A percentile compares a stretch with the other conserved stretches of the same genome.
phyloP scores from a whole-genome alignment of 1,140 invertebrate genomes.

The Heliconius melpomene region DNA sequence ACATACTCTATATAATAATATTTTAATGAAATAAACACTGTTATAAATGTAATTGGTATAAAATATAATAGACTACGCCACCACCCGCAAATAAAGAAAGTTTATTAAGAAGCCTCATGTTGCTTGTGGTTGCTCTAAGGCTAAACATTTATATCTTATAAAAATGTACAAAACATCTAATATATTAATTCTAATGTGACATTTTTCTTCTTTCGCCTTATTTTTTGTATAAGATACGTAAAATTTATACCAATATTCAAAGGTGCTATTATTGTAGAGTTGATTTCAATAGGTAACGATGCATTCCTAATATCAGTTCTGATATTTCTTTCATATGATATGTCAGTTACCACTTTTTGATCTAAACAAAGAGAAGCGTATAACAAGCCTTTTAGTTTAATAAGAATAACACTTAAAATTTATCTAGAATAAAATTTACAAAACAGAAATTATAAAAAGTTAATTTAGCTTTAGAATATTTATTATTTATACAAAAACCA shows the following conservation, averaged over 20 bases:
- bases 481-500: too few species aligned
- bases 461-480: too few species aligned
- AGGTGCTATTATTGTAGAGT: slow-evolving; percentile 11
- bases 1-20: neutral
- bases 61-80: neutral
- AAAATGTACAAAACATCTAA: slow-evolving; percentile 23
- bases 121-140: neutral
- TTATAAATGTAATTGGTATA: neutral
- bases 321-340: neutral
- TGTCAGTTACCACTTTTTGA: neutral
- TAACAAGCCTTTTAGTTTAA: too few species aligned
- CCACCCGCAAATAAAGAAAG: neutral
- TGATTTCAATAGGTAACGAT: neutral
- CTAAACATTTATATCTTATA: slow-evolving; percentile 1
- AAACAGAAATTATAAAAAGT: too few species aligned
- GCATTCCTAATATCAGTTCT: neutral
- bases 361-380: too few species aligned
- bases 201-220: slow-evolving; percentile 40
- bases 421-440: too few species aligned
- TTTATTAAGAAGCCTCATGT: neutral
- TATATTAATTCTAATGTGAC: slow-evolving; percentile 43
- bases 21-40: neutral
- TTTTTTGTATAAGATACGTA: slow-evolving; percentile 32
- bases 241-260: slow-evolving; percentile 29
- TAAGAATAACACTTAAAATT: too few species aligned